Evolutionary conservation across 1,140 invertebrate genomes (phyloP).

Genomic region (Cyrtorhinus lividipennis): DNA sequence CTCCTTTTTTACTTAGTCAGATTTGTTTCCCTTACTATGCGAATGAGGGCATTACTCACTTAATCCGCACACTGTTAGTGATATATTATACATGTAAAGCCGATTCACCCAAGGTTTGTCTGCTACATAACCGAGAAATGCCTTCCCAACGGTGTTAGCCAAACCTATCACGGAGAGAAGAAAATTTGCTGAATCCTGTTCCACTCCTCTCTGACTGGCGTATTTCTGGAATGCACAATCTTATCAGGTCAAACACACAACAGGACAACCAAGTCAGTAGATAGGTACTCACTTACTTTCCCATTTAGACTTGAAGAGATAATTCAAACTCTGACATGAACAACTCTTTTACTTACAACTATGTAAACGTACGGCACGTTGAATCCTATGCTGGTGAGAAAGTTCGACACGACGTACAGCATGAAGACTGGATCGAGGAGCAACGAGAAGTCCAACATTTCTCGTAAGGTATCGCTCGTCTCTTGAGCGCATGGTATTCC

Average conservation of each 20-base stretch:
- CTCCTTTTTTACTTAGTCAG: background rate
- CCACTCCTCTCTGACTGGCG: conserved; percentile 42
- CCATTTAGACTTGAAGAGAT: background rate
- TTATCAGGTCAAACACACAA: no score
- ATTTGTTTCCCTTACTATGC: background rate
- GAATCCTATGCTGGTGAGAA: conserved; percentile 91
- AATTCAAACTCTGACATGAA: no score
- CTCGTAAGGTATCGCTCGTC: conserved; percentile 46
- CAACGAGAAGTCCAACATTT: conserved; percentile 75
- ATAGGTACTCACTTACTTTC: background rate
- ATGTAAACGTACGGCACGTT: conserved; percentile 86
- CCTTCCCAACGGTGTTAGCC: conserved; percentile 74
- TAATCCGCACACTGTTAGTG: conserved; percentile 67
- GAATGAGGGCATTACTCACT: conserved; percentile 37
- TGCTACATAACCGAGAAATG: conserved; percentile 67
- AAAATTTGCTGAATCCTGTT: conserved; percentile 41
- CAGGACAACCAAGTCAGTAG: background rate
- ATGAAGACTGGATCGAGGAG: conserved; percentile 77
- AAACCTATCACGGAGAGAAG: conserved; percentile 68
- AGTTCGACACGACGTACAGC: conserved; percentile 83
- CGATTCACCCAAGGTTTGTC: conserved; percentile 80
- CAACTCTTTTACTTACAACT: no score
- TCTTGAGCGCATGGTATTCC: conserved; percentile 31
- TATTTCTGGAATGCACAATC: conserved; percentile 41
- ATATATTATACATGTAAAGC: conserved; percentile 73